Evolutionary conservation across 2,888 invertebrate genomes (phyloP).

Genomic region (Brassicogethes aeneus): DNA sequence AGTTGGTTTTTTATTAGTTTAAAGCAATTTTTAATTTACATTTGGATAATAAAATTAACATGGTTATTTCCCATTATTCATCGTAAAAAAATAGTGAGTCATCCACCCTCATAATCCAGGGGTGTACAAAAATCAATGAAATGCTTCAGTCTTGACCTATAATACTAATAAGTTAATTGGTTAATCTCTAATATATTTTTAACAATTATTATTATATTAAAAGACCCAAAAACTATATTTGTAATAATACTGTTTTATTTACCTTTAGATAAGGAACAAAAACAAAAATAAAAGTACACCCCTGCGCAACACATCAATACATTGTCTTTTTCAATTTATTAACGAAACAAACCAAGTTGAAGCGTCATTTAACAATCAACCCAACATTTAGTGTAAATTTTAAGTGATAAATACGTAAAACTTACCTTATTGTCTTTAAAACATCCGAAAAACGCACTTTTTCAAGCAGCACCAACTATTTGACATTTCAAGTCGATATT

Average conservation of each 20-base stretch:
- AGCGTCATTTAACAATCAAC: not conserved
- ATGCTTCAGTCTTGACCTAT: not conserved
- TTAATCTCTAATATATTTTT: no score
- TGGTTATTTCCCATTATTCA: no score
- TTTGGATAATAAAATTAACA: no score
- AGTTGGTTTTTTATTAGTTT: no score
- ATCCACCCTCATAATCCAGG: not conserved
- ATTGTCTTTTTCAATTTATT: not conserved
- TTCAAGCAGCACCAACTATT: slow-evolving; percentile 14
- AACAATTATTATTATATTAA: no score
- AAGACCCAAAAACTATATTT: no score
- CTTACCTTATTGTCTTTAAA: slow-evolving; percentile 4
- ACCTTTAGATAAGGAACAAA: not conserved
- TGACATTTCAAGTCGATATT: slow-evolving; percentile 20
- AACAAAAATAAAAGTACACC: not conserved
- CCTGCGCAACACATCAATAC: not conserved
- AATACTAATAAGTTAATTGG: not conserved
- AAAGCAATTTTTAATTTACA: no score
- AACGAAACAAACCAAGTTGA: not conserved
- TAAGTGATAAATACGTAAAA: not conserved
- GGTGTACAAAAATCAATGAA: not conserved
- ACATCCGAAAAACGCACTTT: slow-evolving; percentile 1
- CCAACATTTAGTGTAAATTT: not conserved
- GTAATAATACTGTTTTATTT: no score
- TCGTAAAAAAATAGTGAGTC: not conserved